Percentiles rank a stretch among this genome's conserved stretches.
phyloP scores from a whole-genome alignment of 1,140 invertebrate species.

The Aphidius ervi region DNA sequence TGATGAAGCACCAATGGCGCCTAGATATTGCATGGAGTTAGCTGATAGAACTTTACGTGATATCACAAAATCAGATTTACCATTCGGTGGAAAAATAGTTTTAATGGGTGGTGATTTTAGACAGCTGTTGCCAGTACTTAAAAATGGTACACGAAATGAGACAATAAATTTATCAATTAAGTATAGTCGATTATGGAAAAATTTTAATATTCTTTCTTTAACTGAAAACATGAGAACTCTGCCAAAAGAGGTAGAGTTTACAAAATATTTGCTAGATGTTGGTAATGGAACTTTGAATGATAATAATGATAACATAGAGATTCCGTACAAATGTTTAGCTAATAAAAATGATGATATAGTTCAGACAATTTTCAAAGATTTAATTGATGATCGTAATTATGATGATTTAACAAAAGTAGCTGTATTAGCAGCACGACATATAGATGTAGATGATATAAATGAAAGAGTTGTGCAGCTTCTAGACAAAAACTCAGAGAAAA shows the following conservation, averaged over 20 bases:
- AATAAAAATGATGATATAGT: constrained; percentile 7
- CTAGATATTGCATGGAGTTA: constrained; percentile 23
- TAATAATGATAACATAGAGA: constrained; percentile 13
- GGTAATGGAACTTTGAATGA: constrained; percentile 23
- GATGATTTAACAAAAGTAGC: constrained; percentile 17
- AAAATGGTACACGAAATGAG: constrained; percentile 25
- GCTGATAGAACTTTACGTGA: constrained; percentile 26
- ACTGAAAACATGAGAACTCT: constrained; percentile 22
- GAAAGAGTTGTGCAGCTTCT: constrained; percentile 22
- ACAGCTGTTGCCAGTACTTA: constrained; percentile 30
- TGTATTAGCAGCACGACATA: constrained; percentile 20
- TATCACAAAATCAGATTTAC: constrained; percentile 20
- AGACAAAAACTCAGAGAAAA: constrained; percentile 10
- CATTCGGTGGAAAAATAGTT: constrained; percentile 30
- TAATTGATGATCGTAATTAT: constrained; percentile 17
- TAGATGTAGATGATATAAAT: constrained; percentile 25
- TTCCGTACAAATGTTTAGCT: constrained; percentile 13
- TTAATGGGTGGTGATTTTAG: constrained; percentile 31
- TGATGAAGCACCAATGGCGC: constrained; percentile 37
- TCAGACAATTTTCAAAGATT: constrained; percentile 11
- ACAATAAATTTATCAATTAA: constrained; percentile 25
- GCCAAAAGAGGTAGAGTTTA: constrained; percentile 17
- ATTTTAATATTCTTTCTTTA: constrained; percentile 22
- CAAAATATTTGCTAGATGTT: constrained; percentile 21
- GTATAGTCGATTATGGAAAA: constrained; percentile 21